phyloP scores from a whole-genome alignment of 2,888 invertebrate genomes.

The Bombylius discolor region DNA sequence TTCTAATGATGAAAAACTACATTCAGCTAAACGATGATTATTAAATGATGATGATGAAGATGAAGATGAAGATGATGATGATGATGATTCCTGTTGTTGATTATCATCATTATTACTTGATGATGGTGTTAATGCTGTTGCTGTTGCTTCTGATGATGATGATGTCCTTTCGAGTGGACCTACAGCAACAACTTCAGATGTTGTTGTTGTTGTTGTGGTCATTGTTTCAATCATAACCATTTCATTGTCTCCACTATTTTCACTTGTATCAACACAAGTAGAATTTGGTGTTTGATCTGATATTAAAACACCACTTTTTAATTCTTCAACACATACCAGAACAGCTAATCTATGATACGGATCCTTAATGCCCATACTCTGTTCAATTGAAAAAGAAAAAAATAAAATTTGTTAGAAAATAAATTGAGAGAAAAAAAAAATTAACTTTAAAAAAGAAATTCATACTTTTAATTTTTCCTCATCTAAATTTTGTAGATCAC shows the following conservation, averaged over 20 bases:
- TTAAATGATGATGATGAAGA: constrained; percentile 10
- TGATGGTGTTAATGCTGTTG: neutral
- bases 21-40: constrained; percentile 42
- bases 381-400: neutral
- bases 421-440: neutral
- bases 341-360: constrained; percentile 58
- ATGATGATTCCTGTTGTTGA: constrained; percentile 4
- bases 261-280: neutral
- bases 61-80: constrained; percentile 13
- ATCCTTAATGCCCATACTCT: constrained; percentile 65
- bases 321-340: constrained; percentile 52
- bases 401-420: neutral
- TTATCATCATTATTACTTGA: neutral
- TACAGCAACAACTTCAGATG: neutral
- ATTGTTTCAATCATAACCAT: neutral
- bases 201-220: neutral
- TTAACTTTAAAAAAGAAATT: neutral
- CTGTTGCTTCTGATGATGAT: neutral
- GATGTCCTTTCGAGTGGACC: neutral
- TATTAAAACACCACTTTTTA: constrained; percentile 32
- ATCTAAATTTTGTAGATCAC: constrained; percentile 50
- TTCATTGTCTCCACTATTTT: neutral
- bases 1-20: constrained; percentile 53
- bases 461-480: constrained; percentile 54
- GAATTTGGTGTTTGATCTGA: constrained; percentile 13